Evolutionary conservation across 2,888 invertebrate genomes (phyloP), one percentile per base, ranked within the genome.

Genomic region (Drosophila pullipes): DNA sequence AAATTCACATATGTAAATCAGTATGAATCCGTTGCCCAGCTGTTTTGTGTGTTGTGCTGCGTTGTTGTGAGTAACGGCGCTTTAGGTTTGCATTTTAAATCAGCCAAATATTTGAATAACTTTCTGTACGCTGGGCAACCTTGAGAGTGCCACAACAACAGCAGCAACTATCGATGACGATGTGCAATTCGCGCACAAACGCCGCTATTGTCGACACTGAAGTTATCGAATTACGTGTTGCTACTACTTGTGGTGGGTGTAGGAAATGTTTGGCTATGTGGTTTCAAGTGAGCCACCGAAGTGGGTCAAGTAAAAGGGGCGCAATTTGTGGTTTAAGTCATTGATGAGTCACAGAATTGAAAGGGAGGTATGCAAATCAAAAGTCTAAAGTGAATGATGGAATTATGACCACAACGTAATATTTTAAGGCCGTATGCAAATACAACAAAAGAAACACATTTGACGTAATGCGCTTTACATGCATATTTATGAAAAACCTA

Each of bases 71-170:
- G 62, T 58, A 57, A 39, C 47, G 22, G 50, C 65, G 49, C 44
- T 66, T 41, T n/a, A 28, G 30, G 71, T 80, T 83, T 82, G 81
- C 83, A 88, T 83, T 81, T 78, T 82, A 80, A 85, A 88, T 69
- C 74, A 80, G 63, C 49, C 44, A 79, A 78, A 82, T 82, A 74
- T 82, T 88, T 69, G 63, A 53, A 60, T 62, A 70, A 53, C 64
- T 64, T 72, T 77, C 55, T 67, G 68, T 58, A 39, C 68, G 60
- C 62, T 63, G 64, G 54, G 54, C 85, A 83, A 72, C 83, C 88
- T 87, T 83, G 83, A 76, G 59, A 44, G 37, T 33, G 28, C 31
- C 53, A 58, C 62, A 70, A 70, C 52, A 53, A 35, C 54, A 69
- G 25, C 44, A 47, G 39, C n/a, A 52, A 41, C 28, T 57, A 57